These are phyloP conservation scores for Iselma pallidipennis DNA, from an alignment of 2,888 invertebrate species.

Conservation along the genomic window DNA sequence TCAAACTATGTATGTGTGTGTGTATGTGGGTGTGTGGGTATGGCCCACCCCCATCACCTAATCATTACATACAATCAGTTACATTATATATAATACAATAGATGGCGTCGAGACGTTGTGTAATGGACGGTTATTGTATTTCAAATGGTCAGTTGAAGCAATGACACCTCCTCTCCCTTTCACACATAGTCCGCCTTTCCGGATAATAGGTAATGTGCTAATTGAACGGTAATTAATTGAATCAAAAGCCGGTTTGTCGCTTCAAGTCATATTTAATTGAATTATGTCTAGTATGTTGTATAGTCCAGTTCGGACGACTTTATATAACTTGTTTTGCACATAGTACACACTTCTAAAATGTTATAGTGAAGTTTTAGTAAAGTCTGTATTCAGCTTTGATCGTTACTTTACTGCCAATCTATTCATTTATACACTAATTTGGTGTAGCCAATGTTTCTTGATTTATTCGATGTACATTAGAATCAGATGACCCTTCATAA, in stretches of 20 bases:
- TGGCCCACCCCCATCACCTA: neutral
- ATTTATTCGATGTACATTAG: too few relatives aligned
- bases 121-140: constrained; percentile 34
- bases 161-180: constrained; percentile 31
- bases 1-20: neutral
- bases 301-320: neutral
- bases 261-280: constrained; percentile 43
- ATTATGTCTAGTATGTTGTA: constrained; percentile 34
- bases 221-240: constrained; percentile 52
- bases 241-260: constrained; percentile 44
- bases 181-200: constrained; percentile 21
- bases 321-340: neutral
- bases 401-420: neutral
- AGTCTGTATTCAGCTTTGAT: too few relatives aligned
- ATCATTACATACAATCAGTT: constrained; percentile 13
- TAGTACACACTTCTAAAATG: too few relatives aligned
- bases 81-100: constrained; percentile 15
- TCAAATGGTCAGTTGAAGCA: constrained; percentile 21
- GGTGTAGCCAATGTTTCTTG: too few relatives aligned
- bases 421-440: neutral
- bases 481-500: too few relatives aligned
- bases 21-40: too few relatives aligned
- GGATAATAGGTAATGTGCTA: constrained; percentile 46
- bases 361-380: too few relatives aligned
- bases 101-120: constrained; percentile 10